Conservation (phyloP, 1,140 invertebrate species). For the Papilio polyxenes region DNA sequence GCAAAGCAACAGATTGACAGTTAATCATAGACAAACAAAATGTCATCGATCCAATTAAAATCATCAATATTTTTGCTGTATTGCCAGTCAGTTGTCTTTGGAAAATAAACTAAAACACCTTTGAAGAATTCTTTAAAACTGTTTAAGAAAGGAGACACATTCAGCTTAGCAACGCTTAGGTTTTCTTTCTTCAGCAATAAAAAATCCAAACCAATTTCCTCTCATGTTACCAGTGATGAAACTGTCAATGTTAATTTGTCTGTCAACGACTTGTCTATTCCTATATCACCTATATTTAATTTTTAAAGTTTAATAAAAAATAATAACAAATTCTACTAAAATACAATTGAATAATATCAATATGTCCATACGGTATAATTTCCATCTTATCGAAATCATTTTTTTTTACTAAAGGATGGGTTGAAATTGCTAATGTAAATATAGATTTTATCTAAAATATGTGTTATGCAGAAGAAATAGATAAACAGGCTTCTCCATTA, state of each 20-base stretch:
- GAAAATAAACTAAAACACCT: too few relatives aligned
- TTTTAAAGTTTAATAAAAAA: too few relatives aligned
- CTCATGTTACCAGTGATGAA: neutral
- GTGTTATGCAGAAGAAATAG: slow-evolving; percentile 46
- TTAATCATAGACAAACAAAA: neutral
- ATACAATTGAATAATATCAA: neutral
- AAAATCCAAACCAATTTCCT: too few relatives aligned
- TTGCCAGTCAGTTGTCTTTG: neutral
- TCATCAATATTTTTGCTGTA: neutral
- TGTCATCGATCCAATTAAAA: neutral
- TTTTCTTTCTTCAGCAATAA: too few relatives aligned
- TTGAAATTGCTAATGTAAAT: neutral
- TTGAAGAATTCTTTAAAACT: too few relatives aligned
- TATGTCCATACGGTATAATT: neutral
- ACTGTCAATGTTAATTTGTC: neutral
- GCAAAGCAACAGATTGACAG: neutral
- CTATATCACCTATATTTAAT: too few relatives aligned
- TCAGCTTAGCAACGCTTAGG: too few relatives aligned
- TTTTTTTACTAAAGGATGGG: neutral
- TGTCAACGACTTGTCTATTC: neutral
- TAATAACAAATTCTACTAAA: neutral
- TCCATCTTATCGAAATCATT: neutral
- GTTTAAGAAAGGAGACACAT: too few relatives aligned
- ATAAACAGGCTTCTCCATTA: slow-evolving; percentile 52
- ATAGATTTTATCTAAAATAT: slow-evolving; percentile 49